Conservation (phyloP, 2,113 vertebrate genomes). For the Hippocampus mohnikei region DNA sequence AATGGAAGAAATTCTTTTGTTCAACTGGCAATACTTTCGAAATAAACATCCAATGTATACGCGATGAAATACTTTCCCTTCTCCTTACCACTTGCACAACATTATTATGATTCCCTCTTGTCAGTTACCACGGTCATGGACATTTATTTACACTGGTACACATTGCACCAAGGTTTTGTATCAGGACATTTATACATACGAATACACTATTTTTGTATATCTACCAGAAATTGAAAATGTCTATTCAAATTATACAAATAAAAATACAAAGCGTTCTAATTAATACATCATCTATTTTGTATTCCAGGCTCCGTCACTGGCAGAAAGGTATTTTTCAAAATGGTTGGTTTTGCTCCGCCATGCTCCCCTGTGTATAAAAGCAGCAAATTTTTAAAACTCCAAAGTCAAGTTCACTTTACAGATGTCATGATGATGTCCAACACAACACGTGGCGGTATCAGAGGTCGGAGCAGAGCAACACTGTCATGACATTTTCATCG, state of each 20-base stretch:
- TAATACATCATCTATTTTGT: neutral
- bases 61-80: too few species aligned
- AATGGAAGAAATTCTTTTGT: neutral
- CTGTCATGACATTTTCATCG: neutral
- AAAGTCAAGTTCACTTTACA: neutral
- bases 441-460: neutral
- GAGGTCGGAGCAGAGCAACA: neutral
- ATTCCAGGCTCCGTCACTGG: neutral
- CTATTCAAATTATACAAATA: neutral
- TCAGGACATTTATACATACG: too few species aligned
- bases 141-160: neutral
- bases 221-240: neutral
- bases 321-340: neutral
- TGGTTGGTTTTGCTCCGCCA: neutral
- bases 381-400: neutral
- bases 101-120: neutral
- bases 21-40: neutral
- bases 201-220: neutral
- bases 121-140: neutral
- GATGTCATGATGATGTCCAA: neutral
- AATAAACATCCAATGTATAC: neutral
- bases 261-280: neutral
- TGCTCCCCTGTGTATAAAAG: neutral
- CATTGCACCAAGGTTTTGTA: neutral
- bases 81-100: too few species aligned